Evolutionary conservation across 2,888 invertebrate species (phyloP).

Genomic region (Aphodius granarius): DNA sequence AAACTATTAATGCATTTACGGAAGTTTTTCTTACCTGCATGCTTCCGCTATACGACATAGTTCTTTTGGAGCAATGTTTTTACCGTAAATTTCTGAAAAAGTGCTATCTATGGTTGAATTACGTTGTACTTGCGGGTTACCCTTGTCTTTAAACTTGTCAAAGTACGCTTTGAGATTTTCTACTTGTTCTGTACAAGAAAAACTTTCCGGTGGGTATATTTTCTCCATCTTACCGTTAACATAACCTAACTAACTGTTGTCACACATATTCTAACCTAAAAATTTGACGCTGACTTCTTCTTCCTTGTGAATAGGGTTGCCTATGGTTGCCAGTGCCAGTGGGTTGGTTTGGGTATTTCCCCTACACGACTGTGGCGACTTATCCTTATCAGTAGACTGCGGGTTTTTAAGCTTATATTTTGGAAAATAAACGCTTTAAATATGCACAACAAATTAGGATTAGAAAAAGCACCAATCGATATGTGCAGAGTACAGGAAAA

Average conservation of each 20-base stretch:
- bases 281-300: neutral
- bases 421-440: no score
- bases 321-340: no score
- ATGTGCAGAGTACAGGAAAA: no score
- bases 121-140: neutral
- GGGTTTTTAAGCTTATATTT: no score
- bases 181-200: constrained; percentile 25
- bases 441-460: no score
- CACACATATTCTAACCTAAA: neutral
- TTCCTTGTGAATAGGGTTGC: no score
- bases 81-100: neutral
- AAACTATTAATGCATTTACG: neutral
- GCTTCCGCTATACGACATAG: neutral
- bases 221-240: constrained; percentile 38
- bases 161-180: constrained; percentile 27
- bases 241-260: neutral
- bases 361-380: no score
- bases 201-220: constrained; percentile 27
- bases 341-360: no score
- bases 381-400: no score
- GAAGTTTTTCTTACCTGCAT: constrained; percentile 6
- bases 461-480: no score
- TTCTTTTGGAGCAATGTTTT: neutral
- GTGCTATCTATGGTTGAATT: neutral
- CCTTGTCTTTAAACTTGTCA: constrained; percentile 17